Evolutionary conservation across 2,888 invertebrate species (phyloP).

Genomic region (Cantharis nigra): DNA sequence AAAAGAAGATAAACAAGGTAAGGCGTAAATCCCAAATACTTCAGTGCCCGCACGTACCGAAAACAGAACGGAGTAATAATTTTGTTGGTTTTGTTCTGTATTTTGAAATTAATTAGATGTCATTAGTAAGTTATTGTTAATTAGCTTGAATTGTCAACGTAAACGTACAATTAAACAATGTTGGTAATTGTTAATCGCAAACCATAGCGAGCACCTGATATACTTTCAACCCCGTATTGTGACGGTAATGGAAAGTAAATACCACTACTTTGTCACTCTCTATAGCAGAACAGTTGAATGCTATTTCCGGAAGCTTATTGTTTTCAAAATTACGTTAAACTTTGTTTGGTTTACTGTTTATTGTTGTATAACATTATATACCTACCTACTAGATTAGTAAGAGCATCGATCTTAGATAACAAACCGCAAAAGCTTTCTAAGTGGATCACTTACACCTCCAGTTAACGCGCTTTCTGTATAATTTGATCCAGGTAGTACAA

Average conservation of each 20-base stretch:
- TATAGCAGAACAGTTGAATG: conserved; percentile 16
- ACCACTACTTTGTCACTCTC: conserved; percentile 22
- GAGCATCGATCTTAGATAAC: conserved; percentile 15
- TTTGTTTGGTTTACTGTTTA: conserved; percentile 23
- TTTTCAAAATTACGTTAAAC: conserved; percentile 12
- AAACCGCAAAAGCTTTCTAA: conserved; percentile 2
- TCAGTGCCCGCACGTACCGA: neutral
- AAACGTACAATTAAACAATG: neutral
- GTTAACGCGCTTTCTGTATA: neutral
- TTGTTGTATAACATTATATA: conserved; percentile 20
- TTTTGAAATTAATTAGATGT: neutral
- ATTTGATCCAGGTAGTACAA: neutral
- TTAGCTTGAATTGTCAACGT: neutral
- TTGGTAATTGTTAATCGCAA: conserved; percentile 9
- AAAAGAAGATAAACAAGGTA: neutral
- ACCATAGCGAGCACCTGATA: conserved; percentile 10
- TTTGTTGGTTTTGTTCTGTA: neutral
- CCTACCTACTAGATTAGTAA: conserved; percentile 20
- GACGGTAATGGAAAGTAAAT: conserved; percentile 26
- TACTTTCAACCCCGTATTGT: conserved; percentile 23
- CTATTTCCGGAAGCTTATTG: conserved; percentile 4
- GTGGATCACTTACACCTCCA: neutral
- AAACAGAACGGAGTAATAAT: neutral
- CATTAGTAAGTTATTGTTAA: neutral
- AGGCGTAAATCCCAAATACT: neutral